Evolutionary conservation across 1,140 invertebrate species (phyloP), one percentile per base, ranked within the genome.

Genomic region (Phymastichus coffea): DNA sequence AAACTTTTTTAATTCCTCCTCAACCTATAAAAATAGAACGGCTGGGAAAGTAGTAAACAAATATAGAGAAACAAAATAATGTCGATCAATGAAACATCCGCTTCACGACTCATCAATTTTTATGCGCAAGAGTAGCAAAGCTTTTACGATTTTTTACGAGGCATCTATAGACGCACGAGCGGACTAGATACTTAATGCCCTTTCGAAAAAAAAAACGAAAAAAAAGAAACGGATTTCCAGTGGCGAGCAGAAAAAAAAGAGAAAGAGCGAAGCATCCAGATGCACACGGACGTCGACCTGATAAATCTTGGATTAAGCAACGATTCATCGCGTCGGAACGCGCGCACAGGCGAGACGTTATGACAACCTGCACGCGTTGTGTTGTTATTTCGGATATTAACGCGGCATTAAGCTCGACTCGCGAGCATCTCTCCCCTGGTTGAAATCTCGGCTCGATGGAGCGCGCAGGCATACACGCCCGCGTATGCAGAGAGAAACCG

Each of bases 351-450:
- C 37, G 37, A 23, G 44, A 10, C 35, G 56, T 53, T 57, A 38
- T 30, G 25, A 44, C 15, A 12, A 17, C 46, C 28, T 56, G 52
- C 28, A n/a, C n/a, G n/a, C 53, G 28, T 43, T 40, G 48, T 47
- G 35, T 57, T 65, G 59, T 67, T 61, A 63, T 68, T 65, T 68
- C 61, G 61, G 56, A 68, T 68, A 68, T 65, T 63, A 65, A 57
- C 40, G 60, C 54, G 48, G 44, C 54, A 65, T 65, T 68, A 65
- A 64, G 63, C 66, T 46, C 37, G 37, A n/a, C n/a, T n/a, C n/a
- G 41, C 55, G 4, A 17, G 51, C 19, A 22, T 19, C 6, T 12
- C 28, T 30, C 37, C 14, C 15, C 28, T 26, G 23, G 26, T 49
- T 57, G 47, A 63, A 66, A 66, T 63, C 56, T 38, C 20, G 37